Conservation (phyloP, 2,113 vertebrate species). For the Lathamus discolor region DNA sequence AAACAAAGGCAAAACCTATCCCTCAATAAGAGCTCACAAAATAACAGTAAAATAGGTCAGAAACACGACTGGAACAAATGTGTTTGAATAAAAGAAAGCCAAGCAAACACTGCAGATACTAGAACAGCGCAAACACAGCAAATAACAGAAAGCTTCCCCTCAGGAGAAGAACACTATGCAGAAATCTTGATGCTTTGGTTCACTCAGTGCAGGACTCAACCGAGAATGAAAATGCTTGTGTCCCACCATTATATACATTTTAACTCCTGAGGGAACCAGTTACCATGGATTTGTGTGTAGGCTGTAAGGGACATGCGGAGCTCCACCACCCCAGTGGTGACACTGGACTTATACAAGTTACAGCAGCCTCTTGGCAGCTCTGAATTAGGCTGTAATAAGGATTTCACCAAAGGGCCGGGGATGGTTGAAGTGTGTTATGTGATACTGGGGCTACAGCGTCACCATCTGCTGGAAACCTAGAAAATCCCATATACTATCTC, state of each 20-base stretch:
- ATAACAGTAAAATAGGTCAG: conserved; percentile 46
- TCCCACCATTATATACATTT: background rate
- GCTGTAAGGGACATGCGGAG: background rate
- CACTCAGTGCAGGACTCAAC: background rate
- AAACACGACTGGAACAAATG: conserved; percentile 31
- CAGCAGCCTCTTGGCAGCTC: background rate
- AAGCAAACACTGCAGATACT: conserved; percentile 14
- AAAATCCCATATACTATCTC: background rate
- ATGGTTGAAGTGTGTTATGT: background rate
- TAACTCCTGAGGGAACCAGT: background rate
- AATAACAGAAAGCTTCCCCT: conserved; percentile 9
- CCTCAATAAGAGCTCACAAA: background rate
- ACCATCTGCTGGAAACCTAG: background rate
- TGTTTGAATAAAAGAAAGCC: conserved; percentile 43
- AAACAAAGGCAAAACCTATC: background rate
- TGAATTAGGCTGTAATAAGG: background rate
- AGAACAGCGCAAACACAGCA: conserved; percentile 45
- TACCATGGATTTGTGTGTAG: background rate
- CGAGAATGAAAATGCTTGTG: background rate
- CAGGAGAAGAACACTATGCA: background rate
- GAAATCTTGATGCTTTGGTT: background rate
- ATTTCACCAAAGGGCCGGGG: background rate
- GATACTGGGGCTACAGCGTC: background rate
- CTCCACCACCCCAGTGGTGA: background rate
- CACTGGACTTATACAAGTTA: rapidly evolving